Evolutionary conservation across 2,888 invertebrate species (phyloP), one percentile per base, ranked within the genome.

Genomic region (Agrochola litura): DNA sequence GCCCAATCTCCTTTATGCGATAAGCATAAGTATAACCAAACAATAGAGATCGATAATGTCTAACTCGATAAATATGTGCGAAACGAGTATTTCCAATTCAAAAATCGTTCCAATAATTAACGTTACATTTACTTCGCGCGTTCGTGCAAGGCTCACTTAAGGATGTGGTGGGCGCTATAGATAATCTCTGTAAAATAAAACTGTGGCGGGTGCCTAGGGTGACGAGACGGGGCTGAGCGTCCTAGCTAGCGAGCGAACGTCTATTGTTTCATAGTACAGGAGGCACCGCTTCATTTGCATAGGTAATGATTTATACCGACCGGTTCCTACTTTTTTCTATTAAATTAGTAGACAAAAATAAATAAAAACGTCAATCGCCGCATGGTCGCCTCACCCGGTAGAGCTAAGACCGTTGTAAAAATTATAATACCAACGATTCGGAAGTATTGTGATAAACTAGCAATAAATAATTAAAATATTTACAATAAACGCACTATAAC

Each of bases 191-290:
- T 30, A 30, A 30, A 30, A 30, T 30, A 30, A 30, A 12, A 22
- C 30, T 37, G 22, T 67, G 19, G 66, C 25, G 65, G 25, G 25
- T 46, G 46, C 46, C 12, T 66, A 19, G 49, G 16, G 52, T 22
- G 16, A 37, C 22, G 25, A 19, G 16, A 37, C 22, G 25, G 25
- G 22, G 43, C 43, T 43, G 41, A 25, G 43, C 43, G 64, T 22
- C 22, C 25, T 64, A 43, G 69, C 43, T 70, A 64, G 52, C 64
- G 41, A 63, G 63, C 64, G 64, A 25, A 43, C 22, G 43, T 43
- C 70, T 70, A 43, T 70, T 63, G 41, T 63, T 63, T 25, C 22
- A 22, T 19, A 19, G 16, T 10, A 43, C 19, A 2, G 14, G 14
- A 49, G 66, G 22, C 22, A 52, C 67, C 49, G 49, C 9, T 22